Evolutionary conservation across 2,113 vertebrate species (phyloP).

Genomic region (Phalacrocorax aristotelis): DNA sequence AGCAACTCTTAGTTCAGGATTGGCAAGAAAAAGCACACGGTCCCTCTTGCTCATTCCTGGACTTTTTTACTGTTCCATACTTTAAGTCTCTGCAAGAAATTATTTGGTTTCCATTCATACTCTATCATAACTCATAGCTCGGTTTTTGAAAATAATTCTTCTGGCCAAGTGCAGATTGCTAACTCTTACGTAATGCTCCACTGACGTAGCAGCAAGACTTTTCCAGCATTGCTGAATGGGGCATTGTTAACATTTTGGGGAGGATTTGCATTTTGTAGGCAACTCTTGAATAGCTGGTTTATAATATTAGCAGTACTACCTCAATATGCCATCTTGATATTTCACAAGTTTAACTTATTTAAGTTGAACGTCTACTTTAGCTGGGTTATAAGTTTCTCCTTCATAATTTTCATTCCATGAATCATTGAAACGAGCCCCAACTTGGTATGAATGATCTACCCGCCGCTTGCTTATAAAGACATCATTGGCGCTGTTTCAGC

Average conservation of each 20-base stretch:
- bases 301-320: not conserved
- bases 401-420: constrained; percentile 16
- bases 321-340: not conserved
- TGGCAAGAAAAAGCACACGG: not conserved
- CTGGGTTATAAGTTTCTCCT: not conserved
- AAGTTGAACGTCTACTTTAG: not conserved
- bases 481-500: constrained; percentile 2
- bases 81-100: not conserved
- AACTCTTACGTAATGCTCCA: constrained; percentile 8
- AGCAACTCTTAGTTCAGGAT: not conserved
- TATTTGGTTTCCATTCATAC: not conserved
- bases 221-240: constrained; percentile 13
- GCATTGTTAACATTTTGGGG: not conserved
- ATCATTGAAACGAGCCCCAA: not conserved
- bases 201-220: not conserved
- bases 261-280: not conserved
- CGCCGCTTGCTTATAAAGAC: not conserved
- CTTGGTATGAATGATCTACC: constrained; percentile 10
- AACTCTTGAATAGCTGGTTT: not conserved
- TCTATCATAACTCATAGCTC: constrained; percentile 2
- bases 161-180: not conserved
- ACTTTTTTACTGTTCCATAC: not conserved
- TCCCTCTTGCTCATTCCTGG: not conserved
- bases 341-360: not conserved
- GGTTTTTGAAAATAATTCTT: constrained; percentile 33